Conservation (phyloP, 2,888 invertebrate genomes). For the Brachypalpus laphriformis region DNA sequence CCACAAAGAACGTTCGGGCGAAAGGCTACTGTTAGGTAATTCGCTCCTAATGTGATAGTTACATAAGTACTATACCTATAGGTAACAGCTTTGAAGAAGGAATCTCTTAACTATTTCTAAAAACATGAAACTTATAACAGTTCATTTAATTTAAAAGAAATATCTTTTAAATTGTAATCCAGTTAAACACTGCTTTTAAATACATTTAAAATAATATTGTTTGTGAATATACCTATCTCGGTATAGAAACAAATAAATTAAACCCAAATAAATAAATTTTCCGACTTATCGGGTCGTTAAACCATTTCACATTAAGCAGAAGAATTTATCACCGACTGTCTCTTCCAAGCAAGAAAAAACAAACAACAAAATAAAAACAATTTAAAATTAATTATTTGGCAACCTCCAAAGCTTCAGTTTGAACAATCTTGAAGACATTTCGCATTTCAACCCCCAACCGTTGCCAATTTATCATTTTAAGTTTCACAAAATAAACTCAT, state of each 20-base stretch:
- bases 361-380: neutral
- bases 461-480: slow-evolving; percentile 65
- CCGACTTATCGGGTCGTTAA: slow-evolving; percentile 26
- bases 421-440: slow-evolving; percentile 71
- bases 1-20: too few relatives aligned
- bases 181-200: too few relatives aligned
- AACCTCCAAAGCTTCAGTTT: slow-evolving; percentile 43
- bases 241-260: neutral
- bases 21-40: too few relatives aligned
- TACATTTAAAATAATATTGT: too few relatives aligned
- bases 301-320: slow-evolving; percentile 21
- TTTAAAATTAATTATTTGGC: slow-evolving; percentile 55
- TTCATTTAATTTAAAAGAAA: too few relatives aligned
- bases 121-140: too few relatives aligned
- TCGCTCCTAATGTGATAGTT: too few relatives aligned
- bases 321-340: slow-evolving; percentile 25
- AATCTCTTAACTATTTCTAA: too few relatives aligned
- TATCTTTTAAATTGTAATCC: too few relatives aligned
- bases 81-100: too few relatives aligned
- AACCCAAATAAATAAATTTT: neutral
- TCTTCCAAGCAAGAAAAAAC: neutral
- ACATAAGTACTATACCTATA: too few relatives aligned
- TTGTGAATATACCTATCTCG: too few relatives aligned
- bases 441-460: slow-evolving; percentile 59
- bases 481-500: slow-evolving; percentile 32